Percentiles rank a stretch among this genome's conserved stretches.
phyloP scores from a whole-genome alignment of 1,140 invertebrate species.

The Pseudomyrmex pallidus region DNA sequence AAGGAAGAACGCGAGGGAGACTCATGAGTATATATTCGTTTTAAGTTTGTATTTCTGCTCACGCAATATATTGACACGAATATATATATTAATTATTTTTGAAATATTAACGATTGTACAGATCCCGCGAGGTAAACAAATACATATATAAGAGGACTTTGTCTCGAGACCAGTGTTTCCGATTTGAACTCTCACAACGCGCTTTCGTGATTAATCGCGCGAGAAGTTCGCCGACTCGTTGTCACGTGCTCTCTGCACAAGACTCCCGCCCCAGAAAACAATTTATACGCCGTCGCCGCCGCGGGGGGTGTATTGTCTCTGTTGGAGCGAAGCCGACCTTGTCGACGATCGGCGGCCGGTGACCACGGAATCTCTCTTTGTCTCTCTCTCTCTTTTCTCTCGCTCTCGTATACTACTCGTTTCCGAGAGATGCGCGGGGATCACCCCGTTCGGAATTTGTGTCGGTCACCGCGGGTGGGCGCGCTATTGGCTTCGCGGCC shows the following conservation, averaged over 20 bases:
- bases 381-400: constrained; percentile 69
- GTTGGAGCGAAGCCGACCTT: constrained; percentile 70
- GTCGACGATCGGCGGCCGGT: constrained; percentile 39
- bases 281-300: constrained; percentile 78
- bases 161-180: background rate
- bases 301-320: constrained; percentile 78
- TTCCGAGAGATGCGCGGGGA: constrained; percentile 76
- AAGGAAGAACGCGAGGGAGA: no score
- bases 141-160: no score
- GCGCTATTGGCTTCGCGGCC: constrained; percentile 71
- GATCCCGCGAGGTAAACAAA: no score
- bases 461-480: constrained; percentile 80
- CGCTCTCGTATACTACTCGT: constrained; percentile 57
- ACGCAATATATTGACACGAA: no score
- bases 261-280: constrained; percentile 70
- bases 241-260: constrained; percentile 48
- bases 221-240: constrained; percentile 3
- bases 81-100: no score
- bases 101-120: no score
- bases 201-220: constrained; percentile 22
- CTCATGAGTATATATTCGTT: no score
- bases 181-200: background rate
- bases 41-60: no score
- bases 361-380: constrained; percentile 34
- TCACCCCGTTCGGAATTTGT: constrained; percentile 82